Conservation (phyloP, 1,140 invertebrate species). For the Fopius arisanus region DNA sequence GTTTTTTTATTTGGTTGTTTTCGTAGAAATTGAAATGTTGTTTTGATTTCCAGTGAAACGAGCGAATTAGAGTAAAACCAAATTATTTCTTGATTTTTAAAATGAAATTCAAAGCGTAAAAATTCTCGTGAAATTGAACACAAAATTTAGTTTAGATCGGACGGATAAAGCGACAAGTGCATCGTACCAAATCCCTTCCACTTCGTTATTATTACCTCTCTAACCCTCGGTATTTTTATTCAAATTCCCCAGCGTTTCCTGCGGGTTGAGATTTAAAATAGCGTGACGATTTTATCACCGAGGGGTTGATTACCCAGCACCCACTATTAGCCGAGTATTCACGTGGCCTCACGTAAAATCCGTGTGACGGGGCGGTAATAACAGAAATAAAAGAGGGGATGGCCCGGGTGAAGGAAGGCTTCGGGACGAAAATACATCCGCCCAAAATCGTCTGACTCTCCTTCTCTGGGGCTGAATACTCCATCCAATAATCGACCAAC, state of each 20-base stretch:
- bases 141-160: no score
- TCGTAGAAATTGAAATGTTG: no score
- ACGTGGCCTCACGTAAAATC: no score
- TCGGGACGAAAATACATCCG: slow-evolving; percentile 19
- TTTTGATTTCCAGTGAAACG: no score
- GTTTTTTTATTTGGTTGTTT: no score
- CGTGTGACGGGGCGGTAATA: neutral
- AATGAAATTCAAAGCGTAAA: no score
- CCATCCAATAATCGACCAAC: neutral
- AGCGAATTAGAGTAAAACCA: no score
- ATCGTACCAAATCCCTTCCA: neutral
- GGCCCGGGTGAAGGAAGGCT: neutral
- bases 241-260: slow-evolving; percentile 59
- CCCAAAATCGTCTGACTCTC: neutral
- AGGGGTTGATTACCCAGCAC: slow-evolving; percentile 43
- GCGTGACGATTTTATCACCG: slow-evolving; percentile 53
- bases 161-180: neutral
- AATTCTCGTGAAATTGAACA: no score
- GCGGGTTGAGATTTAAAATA: slow-evolving; percentile 53
- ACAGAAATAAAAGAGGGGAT: slow-evolving; percentile 27
- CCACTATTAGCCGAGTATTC: no score
- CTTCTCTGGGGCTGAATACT: neutral
- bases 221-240: slow-evolving; percentile 27
- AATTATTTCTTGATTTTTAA: no score
- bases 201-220: neutral